Base-by-base conservation (phyloP, 1,140 invertebrate genomes). In the Drosophila rhopaloa region DNA sequence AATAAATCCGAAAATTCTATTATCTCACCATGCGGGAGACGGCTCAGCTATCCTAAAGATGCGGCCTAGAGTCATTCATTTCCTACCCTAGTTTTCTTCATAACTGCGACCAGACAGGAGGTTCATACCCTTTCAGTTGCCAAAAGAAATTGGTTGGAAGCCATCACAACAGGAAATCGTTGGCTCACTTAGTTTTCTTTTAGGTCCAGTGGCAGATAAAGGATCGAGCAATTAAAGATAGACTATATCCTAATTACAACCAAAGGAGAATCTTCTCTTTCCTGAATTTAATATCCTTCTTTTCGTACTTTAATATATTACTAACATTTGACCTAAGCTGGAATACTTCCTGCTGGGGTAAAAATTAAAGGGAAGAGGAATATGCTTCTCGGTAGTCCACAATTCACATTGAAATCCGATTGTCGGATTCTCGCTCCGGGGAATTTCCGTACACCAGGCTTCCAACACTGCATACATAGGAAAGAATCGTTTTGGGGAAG, bases 1-100 rank as follows among this genome's bases (percentile, higher is more conserved):
- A 71, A 71, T 57, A 51, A 71, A 68, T 66, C 47, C 40, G 29
- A 68, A 68, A 71, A 70, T 71, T 71, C 67, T 71, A 71, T 70
- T 70, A 71, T 71, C 67, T 56, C 5, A 48, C 5, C 48, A 10
- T 7, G 41, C 40, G 11, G 24, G 14, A 13, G 38, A 40, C 13
- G 9, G 29, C 32, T 32, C 19, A 9, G 13, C n/a, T 9, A 13
- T 41, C 47, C 37, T n/a, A 24, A 35, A 46, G 63, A 5, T 38
- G 43, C 44, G 27, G 35, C 48, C 66, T 50, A 29, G 63, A 50
- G 66, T 55, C 40, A 40, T 14, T 32, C 16, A 11, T 11, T 13
- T 5, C 48, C 7, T 9, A 7, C 9, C 27, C 51, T 9, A 29
- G 50, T 19, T 5, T 41, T 13, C 37, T 5, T 13, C 19, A 43